These are phyloP conservation scores for Geodia barretti DNA, from an alignment of 37 sponge, comb jelly and placozoan genomes.

Conservation along the genomic window DNA sequence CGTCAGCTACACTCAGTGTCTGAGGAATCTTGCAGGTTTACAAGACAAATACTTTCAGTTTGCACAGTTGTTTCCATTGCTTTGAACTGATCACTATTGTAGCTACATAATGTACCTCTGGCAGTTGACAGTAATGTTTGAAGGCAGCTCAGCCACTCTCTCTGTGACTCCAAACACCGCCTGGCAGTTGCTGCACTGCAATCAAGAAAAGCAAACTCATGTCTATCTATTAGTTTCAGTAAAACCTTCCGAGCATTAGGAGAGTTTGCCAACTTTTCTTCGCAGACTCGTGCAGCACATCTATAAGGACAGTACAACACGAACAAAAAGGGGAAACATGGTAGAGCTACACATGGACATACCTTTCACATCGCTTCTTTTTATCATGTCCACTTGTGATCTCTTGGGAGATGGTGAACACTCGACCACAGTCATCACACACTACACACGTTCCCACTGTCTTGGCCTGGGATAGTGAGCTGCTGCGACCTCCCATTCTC, in stretches of 20 bases:
- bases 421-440: not conserved
- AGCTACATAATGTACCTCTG: conserved; percentile 15
- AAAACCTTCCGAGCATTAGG: not conserved
- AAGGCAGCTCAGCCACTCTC: conserved; percentile 1
- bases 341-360: no score
- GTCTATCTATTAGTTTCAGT: no score
- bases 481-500: no score
- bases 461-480: no score
- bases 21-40: no score
- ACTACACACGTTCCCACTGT: not conserved
- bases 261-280: not conserved
- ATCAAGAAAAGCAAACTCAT: no score
- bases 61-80: no score
- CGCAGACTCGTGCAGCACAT: not conserved
- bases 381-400: not conserved
- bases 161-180: not conserved
- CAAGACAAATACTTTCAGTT: no score
- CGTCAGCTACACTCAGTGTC: no score
- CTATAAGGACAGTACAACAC: no score
- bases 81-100: no score
- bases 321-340: no score
- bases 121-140: conserved; percentile 4
- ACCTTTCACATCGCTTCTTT: not conserved
- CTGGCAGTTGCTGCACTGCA: conserved; percentile 1
- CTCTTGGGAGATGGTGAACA: not conserved